Percentiles rank a stretch among this genome's conserved stretches.
phyloP scores from a whole-genome alignment of 1,140 invertebrate genomes.

The Nebria ingens region DNA sequence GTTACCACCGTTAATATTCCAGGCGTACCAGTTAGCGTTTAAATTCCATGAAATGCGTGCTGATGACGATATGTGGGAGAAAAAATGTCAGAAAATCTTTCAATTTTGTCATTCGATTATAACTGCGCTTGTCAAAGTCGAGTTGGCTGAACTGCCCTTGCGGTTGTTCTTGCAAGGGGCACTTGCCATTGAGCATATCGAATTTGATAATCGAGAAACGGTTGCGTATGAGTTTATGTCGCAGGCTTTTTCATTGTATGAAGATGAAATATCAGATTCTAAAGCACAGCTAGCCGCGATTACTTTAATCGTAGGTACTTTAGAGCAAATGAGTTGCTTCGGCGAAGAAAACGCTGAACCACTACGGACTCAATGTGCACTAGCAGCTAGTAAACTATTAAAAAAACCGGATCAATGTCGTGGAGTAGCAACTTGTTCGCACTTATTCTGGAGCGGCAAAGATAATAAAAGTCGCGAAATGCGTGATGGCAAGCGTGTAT shows the following conservation, averaged over 20 bases:
- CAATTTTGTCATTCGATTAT: conserved; percentile 96
- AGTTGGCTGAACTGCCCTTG: conserved; percentile 84
- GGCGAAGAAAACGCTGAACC: conserved; percentile 96
- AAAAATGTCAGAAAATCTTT: conserved; percentile 97
- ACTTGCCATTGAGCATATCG: conserved; percentile 81
- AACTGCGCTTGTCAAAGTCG: conserved; percentile 83
- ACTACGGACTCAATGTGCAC: conserved; percentile 84
- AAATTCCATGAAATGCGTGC: conserved; percentile 68
- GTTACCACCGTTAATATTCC: conserved; percentile 92
- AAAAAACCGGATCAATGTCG: conserved; percentile 97
- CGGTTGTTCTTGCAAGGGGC: conserved; percentile 92
- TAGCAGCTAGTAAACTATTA: conserved; percentile 88
- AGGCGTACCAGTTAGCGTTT: conserved; percentile 84
- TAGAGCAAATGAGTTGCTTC: conserved; percentile 90
- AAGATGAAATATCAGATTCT: conserved; percentile 97
- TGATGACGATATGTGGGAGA: conserved; percentile 94
- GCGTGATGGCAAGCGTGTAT: conserved; percentile 80
- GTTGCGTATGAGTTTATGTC: conserved; percentile 98
- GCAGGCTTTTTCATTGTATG: conserved; percentile 93
- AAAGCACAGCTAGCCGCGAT: conserved; percentile 95
- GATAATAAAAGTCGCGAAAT: conserved; percentile 55
- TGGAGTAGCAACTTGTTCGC: conserved; percentile 81
- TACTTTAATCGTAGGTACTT: conserved; percentile 87
- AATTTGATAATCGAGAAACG: conserved; percentile 90
- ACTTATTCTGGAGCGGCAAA: conserved; percentile 91